These are phyloP conservation scores for Pantherophis alleghaniensis DNA, from an alignment of 2,797 vertebrate genomes.

Conservation along the genomic window DNA sequence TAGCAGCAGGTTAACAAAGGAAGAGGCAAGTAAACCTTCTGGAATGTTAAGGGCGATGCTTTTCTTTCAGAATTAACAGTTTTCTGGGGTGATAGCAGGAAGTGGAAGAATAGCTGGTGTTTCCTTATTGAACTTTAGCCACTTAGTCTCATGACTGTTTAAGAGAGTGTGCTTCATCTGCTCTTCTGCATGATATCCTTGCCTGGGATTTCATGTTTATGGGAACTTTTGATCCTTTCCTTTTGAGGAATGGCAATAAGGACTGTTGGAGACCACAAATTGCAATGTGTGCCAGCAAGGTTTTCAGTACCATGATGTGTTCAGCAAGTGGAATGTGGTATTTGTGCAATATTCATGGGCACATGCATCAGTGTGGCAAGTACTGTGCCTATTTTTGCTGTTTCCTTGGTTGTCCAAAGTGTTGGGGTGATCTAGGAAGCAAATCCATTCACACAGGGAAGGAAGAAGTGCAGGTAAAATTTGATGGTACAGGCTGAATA, in stretches of 20 bases:
- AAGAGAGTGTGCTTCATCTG: background rate
- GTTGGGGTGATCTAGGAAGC: background rate
- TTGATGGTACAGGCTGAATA: background rate
- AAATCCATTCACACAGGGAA: background rate
- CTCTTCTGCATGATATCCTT: constrained; percentile 1
- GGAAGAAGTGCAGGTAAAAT: background rate
- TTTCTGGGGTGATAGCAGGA: constrained; percentile 2
- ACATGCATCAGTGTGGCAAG: background rate
- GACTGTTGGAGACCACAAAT: background rate
- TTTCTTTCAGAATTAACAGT: background rate
- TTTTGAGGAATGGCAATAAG: background rate
- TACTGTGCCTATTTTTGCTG: background rate
- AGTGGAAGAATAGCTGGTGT: background rate
- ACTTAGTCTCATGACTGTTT: background rate
- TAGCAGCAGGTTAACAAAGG: background rate
- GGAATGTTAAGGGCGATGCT: background rate
- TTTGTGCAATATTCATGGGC: constrained; percentile 5
- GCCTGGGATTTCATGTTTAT: background rate
- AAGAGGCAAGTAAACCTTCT: background rate
- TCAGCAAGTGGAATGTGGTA: background rate
- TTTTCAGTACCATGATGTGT: background rate
- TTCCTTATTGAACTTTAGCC: background rate
- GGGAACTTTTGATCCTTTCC: background rate
- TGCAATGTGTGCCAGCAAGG: background rate
- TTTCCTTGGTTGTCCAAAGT: background rate